These are phyloP conservation scores for Coregonus clupeaformis DNA, from an alignment of 2,113 vertebrate species.

Conservation along the genomic window DNA sequence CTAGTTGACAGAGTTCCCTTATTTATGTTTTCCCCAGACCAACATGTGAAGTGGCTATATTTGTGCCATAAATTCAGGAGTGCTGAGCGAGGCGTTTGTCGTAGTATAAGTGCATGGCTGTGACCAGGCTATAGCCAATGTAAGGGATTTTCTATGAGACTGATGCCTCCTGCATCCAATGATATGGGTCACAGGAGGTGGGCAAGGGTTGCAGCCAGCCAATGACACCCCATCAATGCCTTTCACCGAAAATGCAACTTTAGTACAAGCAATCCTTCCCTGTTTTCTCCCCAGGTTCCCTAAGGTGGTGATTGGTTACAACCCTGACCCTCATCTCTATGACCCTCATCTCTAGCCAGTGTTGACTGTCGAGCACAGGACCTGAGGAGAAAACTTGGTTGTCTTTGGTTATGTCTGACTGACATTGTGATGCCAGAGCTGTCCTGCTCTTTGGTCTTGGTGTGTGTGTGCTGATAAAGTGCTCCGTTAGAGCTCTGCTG, in stretches of 20 bases:
- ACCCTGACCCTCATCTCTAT: background rate
- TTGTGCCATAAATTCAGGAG: slow-evolving; percentile 55
- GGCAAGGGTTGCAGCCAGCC: slow-evolving; percentile 30
- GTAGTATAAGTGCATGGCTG: slow-evolving; percentile 12
- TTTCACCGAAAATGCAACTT: slow-evolving; percentile 44
- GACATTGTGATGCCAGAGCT: background rate
- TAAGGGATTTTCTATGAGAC: slow-evolving; percentile 16
- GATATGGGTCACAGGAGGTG: slow-evolving; percentile 22
- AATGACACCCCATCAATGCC: slow-evolving; percentile 52
- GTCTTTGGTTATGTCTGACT: background rate
- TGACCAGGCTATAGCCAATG: slow-evolving; percentile 3
- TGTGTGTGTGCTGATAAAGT: slow-evolving; percentile 7
- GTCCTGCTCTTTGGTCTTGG: background rate
- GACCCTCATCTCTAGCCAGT: background rate
- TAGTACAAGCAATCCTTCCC: slow-evolving; percentile 39
- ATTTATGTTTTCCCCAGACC: slow-evolving; percentile 48
- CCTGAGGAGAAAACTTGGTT: background rate
- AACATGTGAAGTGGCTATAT: slow-evolving; percentile 32
- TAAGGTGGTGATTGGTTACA: background rate
- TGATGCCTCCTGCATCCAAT: background rate
- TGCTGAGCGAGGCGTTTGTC: background rate
- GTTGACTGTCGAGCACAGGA: background rate
- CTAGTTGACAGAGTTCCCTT: slow-evolving; percentile 31
- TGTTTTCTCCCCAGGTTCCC: background rate
- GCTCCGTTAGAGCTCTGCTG: slow-evolving; percentile 45